These are phyloP conservation scores for Chymomyza procnemis DNA, from an alignment of 2,888 invertebrate species.

Conservation along the genomic window DNA sequence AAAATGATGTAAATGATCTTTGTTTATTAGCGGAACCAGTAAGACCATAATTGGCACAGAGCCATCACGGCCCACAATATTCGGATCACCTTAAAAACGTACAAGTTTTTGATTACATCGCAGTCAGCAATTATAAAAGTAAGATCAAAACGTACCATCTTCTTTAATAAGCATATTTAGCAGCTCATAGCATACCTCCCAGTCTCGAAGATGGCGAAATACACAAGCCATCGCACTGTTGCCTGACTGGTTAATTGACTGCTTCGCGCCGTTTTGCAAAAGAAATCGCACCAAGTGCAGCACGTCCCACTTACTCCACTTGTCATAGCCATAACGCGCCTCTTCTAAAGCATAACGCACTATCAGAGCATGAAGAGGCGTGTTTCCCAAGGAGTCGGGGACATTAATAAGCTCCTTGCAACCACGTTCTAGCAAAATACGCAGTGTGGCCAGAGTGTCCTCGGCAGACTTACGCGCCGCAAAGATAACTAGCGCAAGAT, in stretches of 20 bases:
- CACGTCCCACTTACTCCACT: slow-evolving; percentile 88
- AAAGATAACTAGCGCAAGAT: slow-evolving; percentile 80
- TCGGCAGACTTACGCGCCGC: slow-evolving; percentile 85
- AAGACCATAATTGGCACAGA: slow-evolving; percentile 87
- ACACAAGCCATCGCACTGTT: slow-evolving; percentile 86
- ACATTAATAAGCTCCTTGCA: slow-evolving; percentile 86
- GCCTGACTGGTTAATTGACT: slow-evolving; percentile 84
- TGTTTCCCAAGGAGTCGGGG: slow-evolving; percentile 86
- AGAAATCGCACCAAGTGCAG: slow-evolving; percentile 83
- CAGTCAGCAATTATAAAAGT: too few relatives aligned
- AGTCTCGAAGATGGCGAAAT: slow-evolving; percentile 84
- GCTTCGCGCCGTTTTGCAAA: slow-evolving; percentile 83
- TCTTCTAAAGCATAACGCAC: slow-evolving; percentile 85
- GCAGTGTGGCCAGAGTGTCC: slow-evolving; percentile 84
- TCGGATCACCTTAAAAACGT: slow-evolving; percentile 80
- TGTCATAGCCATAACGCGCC: slow-evolving; percentile 83
- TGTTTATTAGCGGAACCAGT: slow-evolving; percentile 86
- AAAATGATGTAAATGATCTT: slow-evolving; percentile 85
- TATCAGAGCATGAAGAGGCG: slow-evolving; percentile 84
- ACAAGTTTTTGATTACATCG: not conserved
- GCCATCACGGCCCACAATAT: slow-evolving; percentile 85
- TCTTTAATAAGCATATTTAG: slow-evolving; percentile 78
- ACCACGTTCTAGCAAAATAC: slow-evolving; percentile 85
- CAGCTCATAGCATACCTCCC: slow-evolving; percentile 81
- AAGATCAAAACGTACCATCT: slow-evolving; percentile 64